phyloP scores from a whole-genome alignment of 2,113 vertebrate species.

The Stercorarius parasiticus region DNA sequence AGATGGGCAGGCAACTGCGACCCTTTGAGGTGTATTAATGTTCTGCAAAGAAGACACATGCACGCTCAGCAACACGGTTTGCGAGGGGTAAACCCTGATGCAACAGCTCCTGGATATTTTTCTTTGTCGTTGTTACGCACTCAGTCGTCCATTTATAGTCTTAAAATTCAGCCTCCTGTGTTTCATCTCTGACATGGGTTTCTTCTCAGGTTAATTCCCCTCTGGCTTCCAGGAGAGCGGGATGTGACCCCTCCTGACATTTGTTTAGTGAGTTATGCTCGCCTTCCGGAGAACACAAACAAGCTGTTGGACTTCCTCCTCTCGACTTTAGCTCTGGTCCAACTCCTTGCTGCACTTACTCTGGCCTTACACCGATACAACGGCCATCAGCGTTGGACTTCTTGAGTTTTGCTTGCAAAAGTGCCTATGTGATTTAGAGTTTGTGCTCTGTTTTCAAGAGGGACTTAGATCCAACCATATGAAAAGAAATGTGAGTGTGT shows the following conservation, averaged over 20 bases:
- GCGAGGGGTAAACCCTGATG: background rate
- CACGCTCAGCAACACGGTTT: background rate
- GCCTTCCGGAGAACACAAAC: slow-evolving; percentile 60
- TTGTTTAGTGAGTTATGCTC: slow-evolving; percentile 59
- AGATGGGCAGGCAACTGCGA: background rate
- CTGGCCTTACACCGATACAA: background rate
- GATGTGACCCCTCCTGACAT: slow-evolving; percentile 54
- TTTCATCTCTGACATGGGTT: background rate
- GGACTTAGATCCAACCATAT: background rate
- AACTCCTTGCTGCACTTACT: background rate
- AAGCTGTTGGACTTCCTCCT: slow-evolving; percentile 33
- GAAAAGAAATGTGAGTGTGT: background rate
- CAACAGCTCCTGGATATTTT: background rate
- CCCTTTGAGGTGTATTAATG: background rate
- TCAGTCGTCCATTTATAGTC: background rate
- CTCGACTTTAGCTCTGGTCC: background rate
- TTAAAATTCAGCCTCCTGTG: background rate
- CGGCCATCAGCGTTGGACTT: fast-evolving
- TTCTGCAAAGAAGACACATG: background rate
- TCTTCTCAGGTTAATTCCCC: slow-evolving; percentile 27
- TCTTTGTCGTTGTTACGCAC: fast-evolving
- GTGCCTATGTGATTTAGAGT: background rate
- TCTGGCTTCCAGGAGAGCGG: background rate
- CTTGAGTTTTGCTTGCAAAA: background rate
- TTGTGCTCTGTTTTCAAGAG: background rate